Conservation (phyloP, 2,797 vertebrate species). For the Micrastur ruficollis region DNA sequence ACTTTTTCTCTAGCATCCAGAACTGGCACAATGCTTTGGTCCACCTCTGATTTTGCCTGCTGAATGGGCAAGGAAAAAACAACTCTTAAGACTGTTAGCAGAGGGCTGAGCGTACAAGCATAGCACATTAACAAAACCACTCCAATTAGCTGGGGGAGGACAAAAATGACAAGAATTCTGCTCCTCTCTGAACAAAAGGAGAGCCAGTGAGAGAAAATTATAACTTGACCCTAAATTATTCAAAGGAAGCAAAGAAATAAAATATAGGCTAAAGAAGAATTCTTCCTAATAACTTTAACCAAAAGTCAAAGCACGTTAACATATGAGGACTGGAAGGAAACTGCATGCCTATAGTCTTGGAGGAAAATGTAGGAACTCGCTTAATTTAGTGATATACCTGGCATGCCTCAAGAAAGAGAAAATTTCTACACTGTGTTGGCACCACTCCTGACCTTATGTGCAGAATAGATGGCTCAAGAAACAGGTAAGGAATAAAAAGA, state of each 20-base stretch:
- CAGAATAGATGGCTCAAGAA: background rate
- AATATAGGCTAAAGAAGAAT: background rate
- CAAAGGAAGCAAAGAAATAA: conserved; percentile 16
- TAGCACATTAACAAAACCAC: background rate
- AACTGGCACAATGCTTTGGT: background rate
- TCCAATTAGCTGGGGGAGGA: background rate
- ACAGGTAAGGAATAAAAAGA: background rate
- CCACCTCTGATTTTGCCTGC: background rate
- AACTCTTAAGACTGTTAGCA: background rate
- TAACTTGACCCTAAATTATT: background rate
- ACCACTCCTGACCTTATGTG: background rate
- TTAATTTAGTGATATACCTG: background rate
- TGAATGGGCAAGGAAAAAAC: background rate
- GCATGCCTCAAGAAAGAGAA: background rate
- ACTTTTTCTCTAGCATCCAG: background rate
- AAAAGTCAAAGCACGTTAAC: background rate
- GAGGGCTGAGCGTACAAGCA: background rate
- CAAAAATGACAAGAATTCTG: conserved; percentile 29
- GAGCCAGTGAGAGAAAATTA: background rate
- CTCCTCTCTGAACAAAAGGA: background rate
- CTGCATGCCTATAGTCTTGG: background rate
- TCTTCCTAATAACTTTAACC: background rate
- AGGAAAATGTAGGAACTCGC: background rate
- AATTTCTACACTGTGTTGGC: background rate
- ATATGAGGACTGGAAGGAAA: conserved; percentile 1